Evolutionary conservation across 2,797 vertebrate species (phyloP).

Genomic region (Lepidocolaptes lacrymiger): DNA sequence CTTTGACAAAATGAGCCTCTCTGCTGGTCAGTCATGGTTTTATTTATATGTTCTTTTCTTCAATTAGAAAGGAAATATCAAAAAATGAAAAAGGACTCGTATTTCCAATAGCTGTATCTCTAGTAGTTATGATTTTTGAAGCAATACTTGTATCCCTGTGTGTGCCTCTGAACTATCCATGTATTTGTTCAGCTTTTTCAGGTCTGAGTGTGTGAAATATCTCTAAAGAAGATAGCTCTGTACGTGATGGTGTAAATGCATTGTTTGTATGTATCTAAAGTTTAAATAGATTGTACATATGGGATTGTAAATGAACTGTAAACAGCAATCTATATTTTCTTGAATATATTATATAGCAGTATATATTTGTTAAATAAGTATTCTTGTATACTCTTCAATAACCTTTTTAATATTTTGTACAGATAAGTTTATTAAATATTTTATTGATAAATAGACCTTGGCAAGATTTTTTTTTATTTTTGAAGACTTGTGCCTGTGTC

Average conservation of each 20-base stretch:
- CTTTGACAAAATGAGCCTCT: constrained; percentile 1
- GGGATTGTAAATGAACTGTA: constrained; percentile 88
- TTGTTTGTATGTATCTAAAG: constrained; percentile 82
- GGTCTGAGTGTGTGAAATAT: constrained; percentile 36
- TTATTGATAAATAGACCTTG: constrained; percentile 74
- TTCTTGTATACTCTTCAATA: constrained; percentile 78
- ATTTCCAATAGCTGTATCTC: background rate
- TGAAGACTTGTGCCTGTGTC: background rate
- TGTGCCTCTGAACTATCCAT: constrained; percentile 51
- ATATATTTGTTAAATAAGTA: constrained; percentile 85
- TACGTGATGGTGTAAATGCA: constrained; percentile 76
- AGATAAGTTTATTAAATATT: constrained; percentile 87
- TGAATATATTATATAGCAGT: constrained; percentile 82
- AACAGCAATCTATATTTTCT: constrained; percentile 85
- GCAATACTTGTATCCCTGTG: constrained; percentile 26
- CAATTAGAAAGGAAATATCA: constrained; percentile 33
- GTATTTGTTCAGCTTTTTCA: constrained; percentile 56
- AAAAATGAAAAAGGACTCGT: background rate
- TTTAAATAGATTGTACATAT: constrained; percentile 88
- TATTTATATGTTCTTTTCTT: constrained; percentile 66
- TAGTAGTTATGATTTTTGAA: constrained; percentile 23
- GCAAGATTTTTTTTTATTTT: background rate
- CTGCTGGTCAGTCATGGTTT: constrained; percentile 58
- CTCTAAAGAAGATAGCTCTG: constrained; percentile 41
- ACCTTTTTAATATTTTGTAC: constrained; percentile 83